Evolutionary conservation across 2,797 vertebrate genomes (phyloP).

Genomic region (Chelidonichthys spinosus): DNA sequence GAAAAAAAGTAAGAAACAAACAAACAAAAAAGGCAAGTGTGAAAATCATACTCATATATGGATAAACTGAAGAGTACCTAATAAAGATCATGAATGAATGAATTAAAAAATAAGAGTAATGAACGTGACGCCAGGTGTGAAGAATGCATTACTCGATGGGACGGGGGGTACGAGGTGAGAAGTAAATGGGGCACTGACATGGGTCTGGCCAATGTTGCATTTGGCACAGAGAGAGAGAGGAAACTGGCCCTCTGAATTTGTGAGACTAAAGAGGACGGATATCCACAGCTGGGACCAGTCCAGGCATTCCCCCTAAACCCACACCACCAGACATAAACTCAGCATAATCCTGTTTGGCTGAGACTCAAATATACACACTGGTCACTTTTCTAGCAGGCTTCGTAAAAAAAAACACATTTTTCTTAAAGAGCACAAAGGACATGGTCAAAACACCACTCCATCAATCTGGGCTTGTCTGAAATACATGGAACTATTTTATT

Average conservation of each 20-base stretch:
- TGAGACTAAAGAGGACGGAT: slow-evolving; percentile 51
- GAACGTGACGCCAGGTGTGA: slow-evolving; percentile 22
- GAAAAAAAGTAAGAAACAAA: neutral
- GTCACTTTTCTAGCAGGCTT: slow-evolving; percentile 15
- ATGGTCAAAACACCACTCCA: neutral
- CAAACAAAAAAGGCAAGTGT: neutral
- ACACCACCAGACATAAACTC: slow-evolving; percentile 74
- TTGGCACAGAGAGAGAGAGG: slow-evolving; percentile 62
- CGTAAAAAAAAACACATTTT: neutral
- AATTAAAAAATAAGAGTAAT: slow-evolving; percentile 6
- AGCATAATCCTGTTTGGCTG: slow-evolving; percentile 60
- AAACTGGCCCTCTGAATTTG: slow-evolving; percentile 63
- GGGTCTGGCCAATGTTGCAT: slow-evolving; percentile 59
- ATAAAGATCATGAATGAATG: slow-evolving; percentile 5
- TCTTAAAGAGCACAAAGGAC: neutral
- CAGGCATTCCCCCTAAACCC: slow-evolving; percentile 35
- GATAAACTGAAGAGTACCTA: neutral
- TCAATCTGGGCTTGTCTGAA: neutral
- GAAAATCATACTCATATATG: neutral
- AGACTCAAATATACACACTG: slow-evolving; percentile 28
- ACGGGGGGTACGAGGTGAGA: slow-evolving; percentile 22
- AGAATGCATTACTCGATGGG: slow-evolving; percentile 30
- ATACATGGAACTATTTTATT: neutral
- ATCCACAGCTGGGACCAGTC: slow-evolving; percentile 63
- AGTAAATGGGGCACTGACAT: slow-evolving; percentile 38